These are phyloP conservation scores for Platichthys stellatus DNA, from an alignment of 2,113 vertebrate species.

Conservation along the genomic window DNA sequence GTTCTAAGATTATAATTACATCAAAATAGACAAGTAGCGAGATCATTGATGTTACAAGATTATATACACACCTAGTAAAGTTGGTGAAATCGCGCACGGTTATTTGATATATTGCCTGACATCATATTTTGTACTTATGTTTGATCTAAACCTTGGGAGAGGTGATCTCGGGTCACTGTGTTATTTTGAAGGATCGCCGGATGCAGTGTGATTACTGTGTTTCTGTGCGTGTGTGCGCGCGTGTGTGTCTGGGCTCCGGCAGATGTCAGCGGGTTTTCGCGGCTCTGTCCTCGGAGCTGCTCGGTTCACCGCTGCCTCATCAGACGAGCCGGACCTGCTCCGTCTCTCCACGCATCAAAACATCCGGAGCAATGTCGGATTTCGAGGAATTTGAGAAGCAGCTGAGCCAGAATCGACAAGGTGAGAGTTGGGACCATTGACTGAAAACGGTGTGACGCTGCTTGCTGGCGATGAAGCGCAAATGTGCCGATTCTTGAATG, in stretches of 20 bases:
- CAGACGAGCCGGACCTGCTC: neutral
- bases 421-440: constrained; percentile 48
- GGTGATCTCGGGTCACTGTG: no score
- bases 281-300: constrained; percentile 14
- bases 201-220: neutral
- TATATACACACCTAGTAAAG: no score
- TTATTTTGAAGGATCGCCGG: constrained; percentile 45
- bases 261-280: neutral
- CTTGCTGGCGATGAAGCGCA: constrained; percentile 43
- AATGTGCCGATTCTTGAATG: constrained; percentile 23
- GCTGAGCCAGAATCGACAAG: constrained; percentile 82
- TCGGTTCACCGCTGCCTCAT: neutral
- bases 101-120: no score
- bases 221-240: no score
- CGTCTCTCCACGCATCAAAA: no score
- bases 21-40: no score
- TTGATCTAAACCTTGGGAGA: no score
- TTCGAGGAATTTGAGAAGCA: constrained; percentile 86
- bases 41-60: no score
- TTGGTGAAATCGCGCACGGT: no score
- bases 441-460: neutral
- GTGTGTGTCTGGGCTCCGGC: no score
- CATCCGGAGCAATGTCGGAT: constrained; percentile 72
- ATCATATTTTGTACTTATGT: no score
- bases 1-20: no score